Conservation (phyloP, 2,888 invertebrate species). For the Cataglyphis albicans region DNA sequence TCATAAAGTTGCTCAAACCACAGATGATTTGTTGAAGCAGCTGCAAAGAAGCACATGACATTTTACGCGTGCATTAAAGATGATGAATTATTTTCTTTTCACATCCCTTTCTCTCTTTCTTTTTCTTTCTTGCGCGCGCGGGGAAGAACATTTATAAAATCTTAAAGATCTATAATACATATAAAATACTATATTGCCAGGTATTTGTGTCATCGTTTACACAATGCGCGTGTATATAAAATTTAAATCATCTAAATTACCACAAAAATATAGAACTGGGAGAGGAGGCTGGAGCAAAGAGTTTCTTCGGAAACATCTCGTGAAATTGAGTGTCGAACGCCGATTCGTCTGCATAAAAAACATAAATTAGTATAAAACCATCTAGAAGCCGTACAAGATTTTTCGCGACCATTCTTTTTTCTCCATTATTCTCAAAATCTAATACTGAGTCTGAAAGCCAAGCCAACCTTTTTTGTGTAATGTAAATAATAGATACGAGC, state of each 20-base stretch:
- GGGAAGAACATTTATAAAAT: slow-evolving; percentile 76
- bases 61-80: slow-evolving; percentile 55
- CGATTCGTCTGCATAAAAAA: slow-evolving; percentile 48
- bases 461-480: slow-evolving; percentile 74
- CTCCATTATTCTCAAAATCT: slow-evolving; percentile 62
- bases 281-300: background rate
- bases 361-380: slow-evolving; percentile 65
- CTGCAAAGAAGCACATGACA: slow-evolving; percentile 55
- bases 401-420: slow-evolving; percentile 60
- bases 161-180: slow-evolving; percentile 73
- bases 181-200: slow-evolving; percentile 75
- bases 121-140: slow-evolving; percentile 7
- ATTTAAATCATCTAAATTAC: slow-evolving; percentile 71
- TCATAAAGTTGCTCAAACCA: slow-evolving; percentile 27
- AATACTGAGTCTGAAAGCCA: slow-evolving; percentile 82
- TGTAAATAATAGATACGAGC: background rate
- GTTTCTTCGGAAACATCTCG: slow-evolving; percentile 45
- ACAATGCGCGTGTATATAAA: slow-evolving; percentile 67
- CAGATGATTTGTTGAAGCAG: slow-evolving; percentile 54
- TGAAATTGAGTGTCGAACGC: slow-evolving; percentile 56
- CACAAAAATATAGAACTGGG: slow-evolving; percentile 69
- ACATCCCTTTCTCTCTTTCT: slow-evolving; percentile 12
- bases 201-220: slow-evolving; percentile 72
- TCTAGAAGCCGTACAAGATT: slow-evolving; percentile 62
- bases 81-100: slow-evolving; percentile 26